Percentiles rank a stretch among this genome's conserved stretches.
Conservation (phyloP, 2,797 vertebrate genomes). For the Urocyon cinereoargenteus region DNA sequence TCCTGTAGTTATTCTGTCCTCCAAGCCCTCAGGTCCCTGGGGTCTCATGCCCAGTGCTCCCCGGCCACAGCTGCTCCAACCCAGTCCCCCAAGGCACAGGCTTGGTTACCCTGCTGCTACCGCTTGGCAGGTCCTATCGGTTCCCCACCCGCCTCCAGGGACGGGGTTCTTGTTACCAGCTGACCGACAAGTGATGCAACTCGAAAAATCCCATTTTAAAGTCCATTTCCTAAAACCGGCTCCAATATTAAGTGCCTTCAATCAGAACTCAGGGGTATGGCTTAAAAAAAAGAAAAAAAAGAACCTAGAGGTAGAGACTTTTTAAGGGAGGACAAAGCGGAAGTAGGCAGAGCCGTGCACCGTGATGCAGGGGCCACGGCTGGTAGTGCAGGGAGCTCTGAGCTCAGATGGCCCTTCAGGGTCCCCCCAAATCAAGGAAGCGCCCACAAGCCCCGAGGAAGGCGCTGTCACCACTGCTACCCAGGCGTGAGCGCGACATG, state of each 20-base stretch:
- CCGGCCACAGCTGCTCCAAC: not conserved
- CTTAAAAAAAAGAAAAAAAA: not conserved
- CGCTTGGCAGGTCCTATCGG: rapidly evolving
- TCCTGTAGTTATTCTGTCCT: not conserved
- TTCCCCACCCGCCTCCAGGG: not conserved
- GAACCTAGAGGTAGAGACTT: not conserved
- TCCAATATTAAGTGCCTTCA: not conserved
- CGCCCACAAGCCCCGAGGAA: not conserved
- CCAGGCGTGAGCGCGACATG: not conserved
- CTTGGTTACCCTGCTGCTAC: not conserved
- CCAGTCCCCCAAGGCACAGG: not conserved
- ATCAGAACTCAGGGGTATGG: not conserved
- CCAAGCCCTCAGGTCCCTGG: not conserved
- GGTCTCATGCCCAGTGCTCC: not conserved
- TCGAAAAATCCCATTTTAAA: not conserved
- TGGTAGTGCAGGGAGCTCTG: not conserved
- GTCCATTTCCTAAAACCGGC: not conserved
- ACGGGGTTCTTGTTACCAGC: not conserved
- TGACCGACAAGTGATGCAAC: not conserved
- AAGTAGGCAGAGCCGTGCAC: not conserved
- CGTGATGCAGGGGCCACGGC: rapidly evolving
- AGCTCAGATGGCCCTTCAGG: too few species aligned
- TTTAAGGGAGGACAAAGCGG: not conserved
- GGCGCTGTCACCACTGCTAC: not conserved
- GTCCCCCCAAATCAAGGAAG: not conserved